These are phyloP conservation scores for Eleutherodactylus coqui DNA, from an alignment of 2,797 vertebrate genomes.

Conservation along the genomic window DNA sequence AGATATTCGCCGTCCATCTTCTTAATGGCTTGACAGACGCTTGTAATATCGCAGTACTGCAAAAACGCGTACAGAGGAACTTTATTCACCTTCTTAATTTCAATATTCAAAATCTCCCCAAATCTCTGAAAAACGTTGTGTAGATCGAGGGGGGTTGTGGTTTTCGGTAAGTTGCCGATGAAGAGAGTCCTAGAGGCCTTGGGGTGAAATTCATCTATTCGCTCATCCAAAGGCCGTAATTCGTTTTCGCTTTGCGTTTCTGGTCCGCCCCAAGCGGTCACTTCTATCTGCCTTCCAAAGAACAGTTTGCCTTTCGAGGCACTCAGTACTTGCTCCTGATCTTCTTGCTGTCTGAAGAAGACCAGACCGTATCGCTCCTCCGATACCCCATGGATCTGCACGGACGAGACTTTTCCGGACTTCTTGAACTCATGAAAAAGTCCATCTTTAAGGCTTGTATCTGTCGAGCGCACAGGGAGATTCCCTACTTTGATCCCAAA, in stretches of 20 bases:
- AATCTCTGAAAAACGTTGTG: slow-evolving; percentile 98
- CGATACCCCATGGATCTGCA: slow-evolving; percentile 95
- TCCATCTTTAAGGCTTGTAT: slow-evolving; percentile 98
- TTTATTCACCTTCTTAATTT: slow-evolving; percentile 98
- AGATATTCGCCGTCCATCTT: slow-evolving; percentile 99
- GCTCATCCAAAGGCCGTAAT: slow-evolving; percentile 95
- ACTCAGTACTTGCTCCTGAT: slow-evolving; percentile 95
- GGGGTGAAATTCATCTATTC: slow-evolving; percentile 98
- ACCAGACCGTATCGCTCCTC: slow-evolving; percentile 97
- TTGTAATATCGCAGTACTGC: slow-evolving; percentile 97
- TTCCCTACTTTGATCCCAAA: slow-evolving; percentile 99
- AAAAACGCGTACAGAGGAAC: slow-evolving; percentile 97
- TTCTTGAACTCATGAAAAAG: slow-evolving; percentile 99
- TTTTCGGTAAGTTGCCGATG: slow-evolving; percentile 98
- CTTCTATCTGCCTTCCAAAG: slow-evolving; percentile 99
- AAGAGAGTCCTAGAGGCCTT: slow-evolving; percentile 98
- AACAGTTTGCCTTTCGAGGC: slow-evolving; percentile 98
- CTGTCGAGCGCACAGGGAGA: slow-evolving; percentile 98
- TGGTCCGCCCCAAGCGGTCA: slow-evolving; percentile 96
- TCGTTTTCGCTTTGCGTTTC: slow-evolving; percentile 99
- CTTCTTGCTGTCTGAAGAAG: slow-evolving; percentile 98
- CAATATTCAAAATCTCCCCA: slow-evolving; percentile 98
- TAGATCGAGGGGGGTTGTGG: slow-evolving; percentile 94
- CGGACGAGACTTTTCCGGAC: slow-evolving; percentile 97
- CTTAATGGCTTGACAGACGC: slow-evolving; percentile 98